phyloP scores from a whole-genome alignment of 2,797 vertebrate genomes.

The Phylloscopus collybita region DNA sequence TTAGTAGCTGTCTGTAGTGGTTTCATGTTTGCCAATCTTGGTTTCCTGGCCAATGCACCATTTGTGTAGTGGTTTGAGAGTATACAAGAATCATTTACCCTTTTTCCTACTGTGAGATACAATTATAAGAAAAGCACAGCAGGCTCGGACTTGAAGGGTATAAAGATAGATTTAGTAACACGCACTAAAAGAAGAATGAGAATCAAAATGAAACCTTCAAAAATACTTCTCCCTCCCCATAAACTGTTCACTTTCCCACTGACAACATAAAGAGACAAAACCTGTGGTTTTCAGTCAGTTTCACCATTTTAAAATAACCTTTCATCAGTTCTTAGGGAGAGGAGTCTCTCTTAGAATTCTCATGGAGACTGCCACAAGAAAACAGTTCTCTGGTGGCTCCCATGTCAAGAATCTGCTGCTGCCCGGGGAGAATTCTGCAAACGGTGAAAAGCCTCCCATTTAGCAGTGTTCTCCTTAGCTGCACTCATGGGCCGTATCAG shows the following conservation, averaged over 20 bases:
- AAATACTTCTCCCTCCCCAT: background rate
- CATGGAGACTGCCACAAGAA: too few species aligned
- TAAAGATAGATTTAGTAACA: too few species aligned
- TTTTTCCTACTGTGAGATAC: background rate
- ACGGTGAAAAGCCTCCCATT: too few species aligned
- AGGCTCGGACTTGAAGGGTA: background rate
- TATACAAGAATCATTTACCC: background rate
- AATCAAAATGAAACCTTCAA: background rate
- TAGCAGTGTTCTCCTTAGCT: too few species aligned
- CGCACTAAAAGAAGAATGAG: background rate
- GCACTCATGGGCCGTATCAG: background rate
- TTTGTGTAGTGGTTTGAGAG: background rate
- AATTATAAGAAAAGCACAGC: background rate
- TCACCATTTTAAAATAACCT: background rate
- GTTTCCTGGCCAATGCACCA: background rate
- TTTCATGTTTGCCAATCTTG: background rate
- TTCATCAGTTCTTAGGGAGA: too few species aligned
- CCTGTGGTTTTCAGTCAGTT: background rate
- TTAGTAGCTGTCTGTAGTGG: background rate
- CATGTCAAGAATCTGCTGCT: too few species aligned
- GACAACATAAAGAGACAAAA: background rate
- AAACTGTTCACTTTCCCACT: background rate
- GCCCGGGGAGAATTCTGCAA: too few species aligned
- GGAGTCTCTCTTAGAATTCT: too few species aligned
- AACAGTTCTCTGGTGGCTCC: too few species aligned